These are phyloP conservation scores for Heliconius himera DNA, from an alignment of 1,140 invertebrate species.

Conservation along the genomic window DNA sequence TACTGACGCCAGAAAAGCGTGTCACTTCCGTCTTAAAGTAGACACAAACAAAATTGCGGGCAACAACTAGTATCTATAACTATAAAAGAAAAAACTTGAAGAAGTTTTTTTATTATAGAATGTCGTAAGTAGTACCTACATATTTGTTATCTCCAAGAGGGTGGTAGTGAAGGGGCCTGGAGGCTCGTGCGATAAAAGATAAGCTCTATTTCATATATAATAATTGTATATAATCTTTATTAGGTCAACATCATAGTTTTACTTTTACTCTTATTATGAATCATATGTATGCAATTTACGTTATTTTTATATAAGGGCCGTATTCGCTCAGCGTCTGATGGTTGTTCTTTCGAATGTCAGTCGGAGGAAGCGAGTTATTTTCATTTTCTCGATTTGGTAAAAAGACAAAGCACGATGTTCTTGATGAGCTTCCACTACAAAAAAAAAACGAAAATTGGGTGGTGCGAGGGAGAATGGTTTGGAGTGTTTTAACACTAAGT, in stretches of 20 bases:
- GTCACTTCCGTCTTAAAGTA: no score
- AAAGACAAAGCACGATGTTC: no score
- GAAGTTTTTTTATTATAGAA: neutral
- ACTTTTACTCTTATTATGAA: neutral
- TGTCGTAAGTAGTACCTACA: neutral
- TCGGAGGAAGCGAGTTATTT: no score
- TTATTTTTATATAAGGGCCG: neutral
- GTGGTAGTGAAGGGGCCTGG: neutral
- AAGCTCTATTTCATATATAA: neutral
- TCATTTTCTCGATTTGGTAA: no score
- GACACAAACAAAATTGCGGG: no score
- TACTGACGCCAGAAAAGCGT: no score
- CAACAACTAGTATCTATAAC: neutral
- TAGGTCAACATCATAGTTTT: neutral
- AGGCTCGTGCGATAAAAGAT: neutral
- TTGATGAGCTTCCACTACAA: no score
- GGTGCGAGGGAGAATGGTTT: no score
- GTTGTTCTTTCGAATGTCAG: no score
- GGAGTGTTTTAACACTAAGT: no score
- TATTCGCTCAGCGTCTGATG: neutral
- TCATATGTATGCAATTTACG: neutral
- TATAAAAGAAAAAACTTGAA: neutral
- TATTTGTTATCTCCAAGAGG: neutral
- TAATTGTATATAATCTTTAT: conserved; percentile 3
- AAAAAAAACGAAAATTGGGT: no score